Evolutionary conservation across 2,113 vertebrate species (phyloP).

Genomic region (Hyperopisus bebe): DNA sequence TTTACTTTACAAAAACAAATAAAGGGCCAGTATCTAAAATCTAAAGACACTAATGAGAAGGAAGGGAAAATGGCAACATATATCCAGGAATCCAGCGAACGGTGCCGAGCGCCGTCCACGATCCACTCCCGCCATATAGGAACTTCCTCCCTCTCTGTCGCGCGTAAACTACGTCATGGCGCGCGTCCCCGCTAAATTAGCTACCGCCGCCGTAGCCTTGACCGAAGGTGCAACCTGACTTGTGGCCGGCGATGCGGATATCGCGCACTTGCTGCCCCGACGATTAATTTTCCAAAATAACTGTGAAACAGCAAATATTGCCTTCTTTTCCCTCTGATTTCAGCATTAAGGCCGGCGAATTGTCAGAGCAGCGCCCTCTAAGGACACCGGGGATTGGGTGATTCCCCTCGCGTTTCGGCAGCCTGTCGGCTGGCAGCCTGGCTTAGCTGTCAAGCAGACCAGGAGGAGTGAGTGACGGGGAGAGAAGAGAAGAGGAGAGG

Average conservation of each 20-base stretch:
- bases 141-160: not conserved
- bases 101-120: not conserved
- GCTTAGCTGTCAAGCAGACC: slow-evolving; percentile 32
- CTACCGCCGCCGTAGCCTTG: not conserved
- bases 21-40: not conserved
- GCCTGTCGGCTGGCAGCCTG: slow-evolving; percentile 35
- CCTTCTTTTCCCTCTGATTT: not conserved
- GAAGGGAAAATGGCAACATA: too few relatives aligned
- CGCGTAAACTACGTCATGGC: not conserved
- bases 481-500: slow-evolving; percentile 34
- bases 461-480: slow-evolving; percentile 36
- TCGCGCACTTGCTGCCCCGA: not conserved
- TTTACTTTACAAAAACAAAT: not conserved
- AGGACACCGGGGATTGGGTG: slow-evolving; percentile 46
- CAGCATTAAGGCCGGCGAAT: not conserved
- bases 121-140: not conserved
- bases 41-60: not conserved
- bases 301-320: not conserved
- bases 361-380: slow-evolving; percentile 46
- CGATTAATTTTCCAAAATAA: not conserved
- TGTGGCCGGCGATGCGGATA: not conserved
- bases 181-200: not conserved
- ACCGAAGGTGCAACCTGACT: not conserved
- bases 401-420: slow-evolving; percentile 46
- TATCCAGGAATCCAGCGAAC: not conserved